Percentiles rank a stretch among this genome's conserved stretches.
phyloP scores from a whole-genome alignment of 2,888 invertebrate genomes.

The Rhamnusium bicolor region DNA sequence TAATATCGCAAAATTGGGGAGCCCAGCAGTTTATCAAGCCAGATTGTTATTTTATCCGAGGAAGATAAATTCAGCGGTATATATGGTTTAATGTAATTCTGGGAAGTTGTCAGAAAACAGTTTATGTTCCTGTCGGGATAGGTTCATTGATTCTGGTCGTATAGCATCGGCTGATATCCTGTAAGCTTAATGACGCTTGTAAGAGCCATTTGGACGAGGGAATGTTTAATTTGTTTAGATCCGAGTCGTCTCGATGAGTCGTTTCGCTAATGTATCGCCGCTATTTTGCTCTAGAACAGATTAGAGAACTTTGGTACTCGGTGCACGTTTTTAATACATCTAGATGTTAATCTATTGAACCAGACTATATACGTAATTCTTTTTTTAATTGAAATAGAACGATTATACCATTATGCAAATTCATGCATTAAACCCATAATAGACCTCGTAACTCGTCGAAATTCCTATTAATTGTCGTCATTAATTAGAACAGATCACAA shows the following conservation, averaged over 20 bases:
- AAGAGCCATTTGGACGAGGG: constrained; percentile 47
- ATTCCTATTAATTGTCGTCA: background rate
- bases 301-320: constrained; percentile 35
- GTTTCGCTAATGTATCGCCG: constrained; percentile 42
- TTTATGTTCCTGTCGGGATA: constrained; percentile 33
- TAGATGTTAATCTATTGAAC: constrained; percentile 45
- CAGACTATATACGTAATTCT: constrained; percentile 19
- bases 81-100: constrained; percentile 30
- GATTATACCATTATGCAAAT: constrained; percentile 29
- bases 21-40: constrained; percentile 12
- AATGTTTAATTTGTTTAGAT: constrained; percentile 52
- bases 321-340: constrained; percentile 50
- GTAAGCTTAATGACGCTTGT: constrained; percentile 51
- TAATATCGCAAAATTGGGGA: constrained; percentile 15
- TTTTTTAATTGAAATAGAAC: constrained; percentile 21
- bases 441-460: constrained; percentile 4
- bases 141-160: constrained; percentile 35
- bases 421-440: constrained; percentile 3
- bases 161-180: constrained; percentile 46
- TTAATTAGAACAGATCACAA: background rate
- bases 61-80: constrained; percentile 12
- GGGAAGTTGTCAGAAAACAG: constrained; percentile 40
- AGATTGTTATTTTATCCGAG: constrained; percentile 18
- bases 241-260: constrained; percentile 37
- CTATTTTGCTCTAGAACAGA: constrained; percentile 40